phyloP scores from a whole-genome alignment of 30 jellyfish, hydroid and myxozoan species.

The Phacellophora camtschatica region DNA sequence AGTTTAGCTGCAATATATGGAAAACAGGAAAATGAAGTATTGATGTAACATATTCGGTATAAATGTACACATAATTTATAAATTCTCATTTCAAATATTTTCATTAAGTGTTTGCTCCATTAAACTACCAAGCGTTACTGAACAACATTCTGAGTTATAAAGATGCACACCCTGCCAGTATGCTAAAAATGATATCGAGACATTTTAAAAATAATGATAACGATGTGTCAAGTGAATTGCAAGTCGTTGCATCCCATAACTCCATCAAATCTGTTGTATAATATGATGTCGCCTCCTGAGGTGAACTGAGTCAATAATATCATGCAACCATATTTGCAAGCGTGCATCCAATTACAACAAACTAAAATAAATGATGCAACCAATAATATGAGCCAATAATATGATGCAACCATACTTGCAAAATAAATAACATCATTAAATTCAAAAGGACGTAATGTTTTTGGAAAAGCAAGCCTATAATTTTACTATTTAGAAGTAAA shows the following conservation, averaged over 20 bases:
- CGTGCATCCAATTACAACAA: background rate
- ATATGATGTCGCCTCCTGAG: background rate
- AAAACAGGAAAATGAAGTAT: no score
- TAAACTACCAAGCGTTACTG: no score
- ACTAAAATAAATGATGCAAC: no score
- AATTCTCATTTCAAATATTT: no score
- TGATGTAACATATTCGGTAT: no score
- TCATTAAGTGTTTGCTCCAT: no score
- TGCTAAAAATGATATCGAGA: background rate
- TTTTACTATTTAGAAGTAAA: no score
- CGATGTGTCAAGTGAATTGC: background rate
- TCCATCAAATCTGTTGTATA: background rate
- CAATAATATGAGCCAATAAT: background rate
- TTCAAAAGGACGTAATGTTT: background rate
- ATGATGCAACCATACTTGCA: background rate
- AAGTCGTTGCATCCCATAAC: background rate
- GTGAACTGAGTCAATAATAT: background rate
- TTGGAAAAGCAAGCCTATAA: no score
- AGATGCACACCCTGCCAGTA: constrained; percentile 19
- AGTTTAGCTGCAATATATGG: no score
- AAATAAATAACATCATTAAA: background rate
- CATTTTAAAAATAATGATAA: constrained; percentile 1
- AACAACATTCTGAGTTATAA: no score
- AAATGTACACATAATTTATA: no score
- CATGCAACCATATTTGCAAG: background rate